Evolutionary conservation across 2,113 vertebrate genomes (phyloP).

Genomic region (Caretta caretta): DNA sequence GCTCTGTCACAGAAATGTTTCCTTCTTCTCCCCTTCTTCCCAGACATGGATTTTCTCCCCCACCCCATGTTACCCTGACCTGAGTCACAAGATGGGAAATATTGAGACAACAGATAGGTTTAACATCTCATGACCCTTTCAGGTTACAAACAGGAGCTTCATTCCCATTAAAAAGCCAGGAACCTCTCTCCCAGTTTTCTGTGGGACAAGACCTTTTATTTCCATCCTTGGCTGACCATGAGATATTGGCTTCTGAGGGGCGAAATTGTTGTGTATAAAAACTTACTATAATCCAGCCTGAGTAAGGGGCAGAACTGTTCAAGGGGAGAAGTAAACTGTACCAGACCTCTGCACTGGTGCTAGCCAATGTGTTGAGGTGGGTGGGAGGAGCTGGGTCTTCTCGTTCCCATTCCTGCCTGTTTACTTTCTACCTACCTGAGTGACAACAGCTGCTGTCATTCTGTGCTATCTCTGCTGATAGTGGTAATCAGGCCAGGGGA

Average conservation of each 20-base stretch:
- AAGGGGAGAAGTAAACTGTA: not conserved
- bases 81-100: not conserved
- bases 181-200: not conserved
- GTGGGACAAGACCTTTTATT: not conserved
- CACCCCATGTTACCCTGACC: not conserved
- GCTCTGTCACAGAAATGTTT: not conserved
- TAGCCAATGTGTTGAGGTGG: not conserved
- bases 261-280: not conserved
- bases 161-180: not conserved
- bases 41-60: not conserved
- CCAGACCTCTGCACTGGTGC: not conserved
- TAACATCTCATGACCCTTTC: not conserved
- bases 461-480: not conserved
- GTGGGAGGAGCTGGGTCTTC: not conserved
- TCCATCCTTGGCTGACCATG: not conserved
- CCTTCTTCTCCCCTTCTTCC: accelerated
- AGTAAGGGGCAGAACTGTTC: not conserved
- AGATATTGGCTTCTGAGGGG: not conserved
- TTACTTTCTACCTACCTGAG: not conserved
- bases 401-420: not conserved
- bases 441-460: not conserved
- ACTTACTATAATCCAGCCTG: not conserved
- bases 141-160: not conserved
- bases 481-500: not conserved
- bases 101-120: not conserved